These are phyloP conservation scores for Bradypus variegatus DNA, from an alignment of 2,797 vertebrate genomes.

Conservation along the genomic window DNA sequence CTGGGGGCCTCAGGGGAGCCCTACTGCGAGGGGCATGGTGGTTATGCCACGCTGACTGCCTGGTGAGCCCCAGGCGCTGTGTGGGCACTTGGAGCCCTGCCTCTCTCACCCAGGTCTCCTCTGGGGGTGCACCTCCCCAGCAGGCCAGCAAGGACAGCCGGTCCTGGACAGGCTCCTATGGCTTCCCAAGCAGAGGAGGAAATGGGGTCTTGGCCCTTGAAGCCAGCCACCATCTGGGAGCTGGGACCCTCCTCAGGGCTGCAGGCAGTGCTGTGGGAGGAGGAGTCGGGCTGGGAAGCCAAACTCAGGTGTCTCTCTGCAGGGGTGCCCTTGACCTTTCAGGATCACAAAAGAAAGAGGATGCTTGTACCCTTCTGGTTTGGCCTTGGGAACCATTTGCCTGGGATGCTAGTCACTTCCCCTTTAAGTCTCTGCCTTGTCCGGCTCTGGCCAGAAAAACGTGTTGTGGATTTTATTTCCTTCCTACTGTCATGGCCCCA, in stretches of 20 bases:
- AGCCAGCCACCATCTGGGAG: not conserved
- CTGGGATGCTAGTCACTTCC: not conserved
- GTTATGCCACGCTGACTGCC: not conserved
- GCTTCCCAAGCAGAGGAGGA: not conserved
- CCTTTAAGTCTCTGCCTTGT: not conserved
- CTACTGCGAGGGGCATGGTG: accelerated
- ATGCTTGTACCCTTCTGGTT: not conserved
- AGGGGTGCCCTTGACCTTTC: not conserved
- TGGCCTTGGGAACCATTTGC: not conserved
- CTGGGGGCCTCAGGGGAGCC: not conserved
- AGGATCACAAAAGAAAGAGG: not conserved
- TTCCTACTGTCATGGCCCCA: not conserved
- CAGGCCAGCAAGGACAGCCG: not conserved
- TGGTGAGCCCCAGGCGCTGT: not conserved
- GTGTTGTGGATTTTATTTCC: not conserved
- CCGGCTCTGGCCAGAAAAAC: not conserved
- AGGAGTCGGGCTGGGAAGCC: not conserved
- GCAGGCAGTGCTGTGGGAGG: not conserved
- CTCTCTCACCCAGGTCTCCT: not conserved
- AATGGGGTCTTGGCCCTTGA: not conserved
- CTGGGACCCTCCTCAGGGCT: not conserved
- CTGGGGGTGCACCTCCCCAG: not conserved
- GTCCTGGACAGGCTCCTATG: not conserved
- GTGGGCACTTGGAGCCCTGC: not conserved
- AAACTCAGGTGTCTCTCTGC: not conserved